Evolutionary conservation across 2,113 vertebrate genomes (phyloP), one percentile per base, ranked within the genome.

Genomic region (Sialia sialis): DNA sequence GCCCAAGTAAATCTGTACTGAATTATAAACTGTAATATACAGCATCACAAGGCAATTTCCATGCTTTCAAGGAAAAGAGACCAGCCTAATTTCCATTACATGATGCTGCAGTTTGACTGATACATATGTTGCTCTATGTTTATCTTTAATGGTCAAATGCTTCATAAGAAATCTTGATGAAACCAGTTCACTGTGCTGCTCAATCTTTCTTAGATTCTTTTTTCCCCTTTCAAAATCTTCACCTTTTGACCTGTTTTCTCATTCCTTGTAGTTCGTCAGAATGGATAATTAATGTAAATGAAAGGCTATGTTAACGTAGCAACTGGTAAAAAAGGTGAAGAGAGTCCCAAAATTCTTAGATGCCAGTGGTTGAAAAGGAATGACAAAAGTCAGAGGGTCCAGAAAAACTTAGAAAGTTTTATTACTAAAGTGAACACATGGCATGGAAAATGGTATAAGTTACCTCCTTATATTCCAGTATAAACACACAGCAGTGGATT

Each of bases 291-390:
- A 58, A 74, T 39, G 8, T 25, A 62, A 70, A 16, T 58, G 20
- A 39, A 89, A 94, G 48, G 10, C 8, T 63, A 21, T 1, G 1
- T 59, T 70, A 39, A 23, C 34, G 16, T 3, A 51, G 8, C 10
- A 62, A 44, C 60, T 87, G 29, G 17, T 30, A 91, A 84, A 75
- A 20, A 66, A 60, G 17, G 14, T 8, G 10, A 80, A 49, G 17
- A 4, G 6, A 72, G 3, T 14, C 11, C 9, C 14, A 22, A 22
- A n/a, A 36, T 49, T 51, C 1, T 0, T 49, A 23, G 51, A 32
- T 23, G 9, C 4, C 30, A 21, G 13, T 56, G 30, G 26, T 1
- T 87, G 34, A 41, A 55, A 72, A 48, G 11, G 17, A 64, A 79
- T 36, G 3, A 87, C 7, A 27, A 49, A 56, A 72, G 9, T 56